phyloP scores from a whole-genome alignment of 2,113 vertebrate species.

The Bolborhynchus lineola region DNA sequence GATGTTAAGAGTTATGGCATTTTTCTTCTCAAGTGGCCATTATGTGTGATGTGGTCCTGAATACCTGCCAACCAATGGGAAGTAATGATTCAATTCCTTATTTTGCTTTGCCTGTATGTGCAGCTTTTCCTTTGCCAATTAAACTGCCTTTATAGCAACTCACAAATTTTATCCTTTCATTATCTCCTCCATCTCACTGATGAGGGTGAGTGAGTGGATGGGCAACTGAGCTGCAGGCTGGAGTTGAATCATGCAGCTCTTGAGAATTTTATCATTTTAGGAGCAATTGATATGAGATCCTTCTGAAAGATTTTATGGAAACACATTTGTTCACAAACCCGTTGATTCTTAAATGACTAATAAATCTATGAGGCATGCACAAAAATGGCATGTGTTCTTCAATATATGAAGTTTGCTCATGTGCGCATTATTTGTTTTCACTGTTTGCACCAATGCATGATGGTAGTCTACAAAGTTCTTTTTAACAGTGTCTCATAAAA shows the following conservation, averaged over 20 bases:
- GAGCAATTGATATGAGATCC: background rate
- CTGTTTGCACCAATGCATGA: background rate
- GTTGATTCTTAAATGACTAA: background rate
- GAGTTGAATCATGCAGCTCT: background rate
- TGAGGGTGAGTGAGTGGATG: rapidly evolving
- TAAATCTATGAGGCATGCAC: background rate
- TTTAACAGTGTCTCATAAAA: background rate
- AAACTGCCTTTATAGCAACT: background rate
- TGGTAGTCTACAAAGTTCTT: background rate
- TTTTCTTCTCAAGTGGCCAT: rapidly evolving
- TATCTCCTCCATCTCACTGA: background rate
- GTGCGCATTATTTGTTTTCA: background rate
- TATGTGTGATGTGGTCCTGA: rapidly evolving
- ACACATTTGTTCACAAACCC: background rate
- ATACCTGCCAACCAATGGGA: rapidly evolving
- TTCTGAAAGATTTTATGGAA: background rate
- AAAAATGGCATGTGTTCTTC: background rate
- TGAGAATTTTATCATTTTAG: background rate
- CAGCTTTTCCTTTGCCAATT: background rate
- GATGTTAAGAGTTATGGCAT: rapidly evolving
- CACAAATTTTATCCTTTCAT: background rate
- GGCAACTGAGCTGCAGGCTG: background rate
- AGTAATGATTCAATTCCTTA: background rate
- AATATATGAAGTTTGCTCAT: background rate
- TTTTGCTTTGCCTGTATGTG: rapidly evolving